Conservation (phyloP, 2,888 invertebrate species). For the Callimorpha dominula region DNA sequence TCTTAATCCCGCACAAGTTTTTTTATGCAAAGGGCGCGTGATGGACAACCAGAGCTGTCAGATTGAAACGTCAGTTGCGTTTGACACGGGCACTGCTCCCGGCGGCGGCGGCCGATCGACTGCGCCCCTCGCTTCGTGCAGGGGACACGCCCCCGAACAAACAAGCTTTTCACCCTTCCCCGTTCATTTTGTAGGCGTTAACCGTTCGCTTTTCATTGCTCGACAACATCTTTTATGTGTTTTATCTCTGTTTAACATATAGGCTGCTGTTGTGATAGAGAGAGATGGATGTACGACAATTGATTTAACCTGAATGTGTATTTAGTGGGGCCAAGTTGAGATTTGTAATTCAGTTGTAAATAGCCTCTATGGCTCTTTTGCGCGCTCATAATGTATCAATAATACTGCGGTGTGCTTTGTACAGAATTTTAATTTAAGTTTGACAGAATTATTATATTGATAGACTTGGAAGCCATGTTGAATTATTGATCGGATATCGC, state of each 20-base stretch:
- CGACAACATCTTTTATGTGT: slow-evolving; percentile 57
- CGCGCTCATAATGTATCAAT: slow-evolving; percentile 84
- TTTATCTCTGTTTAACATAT: slow-evolving; percentile 54
- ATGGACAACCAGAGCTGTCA: slow-evolving; percentile 69
- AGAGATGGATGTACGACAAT: slow-evolving; percentile 67
- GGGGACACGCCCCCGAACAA: slow-evolving; percentile 79
- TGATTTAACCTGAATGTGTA: slow-evolving; percentile 84
- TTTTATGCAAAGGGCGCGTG: slow-evolving; percentile 54
- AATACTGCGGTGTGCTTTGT: slow-evolving; percentile 74
- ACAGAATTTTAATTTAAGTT: slow-evolving; percentile 84
- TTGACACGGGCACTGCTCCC: slow-evolving; percentile 69
- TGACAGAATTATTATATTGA: slow-evolving; percentile 86
- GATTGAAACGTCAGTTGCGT: slow-evolving; percentile 69
- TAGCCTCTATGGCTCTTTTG: slow-evolving; percentile 81
- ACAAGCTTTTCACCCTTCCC: slow-evolving; percentile 80
- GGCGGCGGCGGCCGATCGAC: slow-evolving; percentile 77
- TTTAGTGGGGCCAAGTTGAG: slow-evolving; percentile 79
- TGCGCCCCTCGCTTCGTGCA: slow-evolving; percentile 61
- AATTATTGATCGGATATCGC: slow-evolving; percentile 70
- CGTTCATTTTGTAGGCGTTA: slow-evolving; percentile 74
- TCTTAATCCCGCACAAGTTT: slow-evolving; percentile 62
- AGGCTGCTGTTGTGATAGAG: slow-evolving; percentile 30
- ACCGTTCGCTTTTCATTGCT: slow-evolving; percentile 67
- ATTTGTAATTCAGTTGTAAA: slow-evolving; percentile 86
- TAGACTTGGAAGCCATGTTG: slow-evolving; percentile 75